Base-by-base conservation (phyloP, 2,888 invertebrate species). In the Drosophila bunnanda region DNA sequence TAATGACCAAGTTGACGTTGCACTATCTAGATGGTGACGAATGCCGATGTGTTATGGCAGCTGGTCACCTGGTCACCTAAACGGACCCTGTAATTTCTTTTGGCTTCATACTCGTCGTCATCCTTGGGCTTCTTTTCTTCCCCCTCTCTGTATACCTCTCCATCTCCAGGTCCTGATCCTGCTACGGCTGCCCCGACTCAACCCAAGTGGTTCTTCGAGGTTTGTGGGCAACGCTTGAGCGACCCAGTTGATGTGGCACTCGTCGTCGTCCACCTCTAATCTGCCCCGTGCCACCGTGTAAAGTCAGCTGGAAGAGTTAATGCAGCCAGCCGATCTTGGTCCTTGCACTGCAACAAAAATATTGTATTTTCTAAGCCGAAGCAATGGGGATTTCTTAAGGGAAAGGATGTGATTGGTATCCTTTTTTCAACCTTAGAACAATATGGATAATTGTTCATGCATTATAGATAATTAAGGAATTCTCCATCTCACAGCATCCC, bases 21-120 rank as follows among this genome's bases (percentile, higher is more conserved):
- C 69, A 77, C 60, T 76, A 88, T 88, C 88, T 76, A 85, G 83
- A 85, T 83, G 88, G 80, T 84, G 88, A 71, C 81, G 76, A 78
- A 78, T 65, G 75, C 70, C 56, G n/a, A 39, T 46, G 46, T 54
- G 66, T 44, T 54, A 53, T 66, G 67, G 66, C 66, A 66, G 66
- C 66, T 66, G 66, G 67, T 46, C 67, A 39, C 36, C 30, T 46
- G 44, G 44, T 38, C 46, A 46, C 34, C 57, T 22, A 46, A 48
- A 22, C 48, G 65, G 22, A 28, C n/a, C 53, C 39, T 55, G 67
- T 48, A 67, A 67, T 48, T 67, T 67, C 13, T 46, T 55, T 55
- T 68, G 68, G 67, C 64, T 65, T 65, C 60, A 15, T 41, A 13
- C 36, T 6, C 22, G 53, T 12, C 17, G n/a, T 13, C 22, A n/a